Conservation (phyloP, 2,888 invertebrate genomes). For the Caenorhabditis sulstoni region DNA sequence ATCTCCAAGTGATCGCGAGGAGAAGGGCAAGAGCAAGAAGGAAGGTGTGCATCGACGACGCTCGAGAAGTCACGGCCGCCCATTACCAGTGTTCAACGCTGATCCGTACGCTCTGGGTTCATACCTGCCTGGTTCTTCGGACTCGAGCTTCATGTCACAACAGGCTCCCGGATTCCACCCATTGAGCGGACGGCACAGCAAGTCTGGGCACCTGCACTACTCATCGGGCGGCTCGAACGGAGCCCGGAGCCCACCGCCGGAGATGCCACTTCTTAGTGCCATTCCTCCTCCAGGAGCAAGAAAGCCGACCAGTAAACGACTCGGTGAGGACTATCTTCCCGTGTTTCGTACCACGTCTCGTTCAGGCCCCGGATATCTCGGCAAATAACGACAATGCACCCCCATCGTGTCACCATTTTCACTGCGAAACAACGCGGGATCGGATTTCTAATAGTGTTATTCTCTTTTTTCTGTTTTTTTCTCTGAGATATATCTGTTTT, state of each 20-base stretch:
- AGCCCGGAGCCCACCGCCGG: constrained; percentile 70
- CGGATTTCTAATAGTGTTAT: too few relatives aligned
- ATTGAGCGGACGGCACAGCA: constrained; percentile 56
- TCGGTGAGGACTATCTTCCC: constrained; percentile 17
- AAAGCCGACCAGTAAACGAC: constrained; percentile 59
- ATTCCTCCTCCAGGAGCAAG: constrained; percentile 66
- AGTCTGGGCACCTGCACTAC: constrained; percentile 66
- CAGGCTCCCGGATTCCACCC: constrained; percentile 36
- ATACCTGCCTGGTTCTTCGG: constrained; percentile 57
- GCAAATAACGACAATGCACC: too few relatives aligned
- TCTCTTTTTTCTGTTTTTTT: too few relatives aligned
- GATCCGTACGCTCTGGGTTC: constrained; percentile 42
- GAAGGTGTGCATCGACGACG: constrained; percentile 54
- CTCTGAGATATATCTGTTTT: too few relatives aligned
- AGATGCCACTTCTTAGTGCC: constrained; percentile 65
- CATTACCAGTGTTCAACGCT: constrained; percentile 29
- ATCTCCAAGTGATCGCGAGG: constrained; percentile 63
- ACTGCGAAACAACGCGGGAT: too few relatives aligned
- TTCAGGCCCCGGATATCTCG: too few relatives aligned
- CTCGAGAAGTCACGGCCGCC: constrained; percentile 70
- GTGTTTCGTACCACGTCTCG: too few relatives aligned
- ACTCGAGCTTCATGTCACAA: constrained; percentile 53
- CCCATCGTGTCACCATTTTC: too few relatives aligned
- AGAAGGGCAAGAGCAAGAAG: constrained; percentile 57
- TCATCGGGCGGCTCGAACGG: constrained; percentile 73